Percentiles rank a stretch among this genome's conserved stretches.
These are phyloP conservation scores for Hormaphis cornu DNA, from an alignment of 1,140 invertebrate species.

Conservation along the genomic window DNA sequence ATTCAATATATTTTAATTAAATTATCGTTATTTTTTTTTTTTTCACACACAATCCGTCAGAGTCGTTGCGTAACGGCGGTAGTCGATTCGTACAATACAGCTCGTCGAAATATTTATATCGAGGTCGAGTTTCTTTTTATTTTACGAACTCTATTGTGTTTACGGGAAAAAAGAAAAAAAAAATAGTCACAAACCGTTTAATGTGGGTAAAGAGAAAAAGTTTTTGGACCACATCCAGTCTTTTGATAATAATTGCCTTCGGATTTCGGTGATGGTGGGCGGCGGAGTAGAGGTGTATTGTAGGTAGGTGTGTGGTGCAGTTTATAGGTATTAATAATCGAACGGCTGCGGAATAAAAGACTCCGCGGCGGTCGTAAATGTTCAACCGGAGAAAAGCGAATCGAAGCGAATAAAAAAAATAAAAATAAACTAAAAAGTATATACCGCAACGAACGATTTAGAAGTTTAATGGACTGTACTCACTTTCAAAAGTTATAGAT, in stretches of 20 bases:
- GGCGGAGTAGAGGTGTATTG: too few species aligned
- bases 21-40: background rate
- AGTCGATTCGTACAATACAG: too few species aligned
- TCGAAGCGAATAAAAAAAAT: constrained; percentile 13
- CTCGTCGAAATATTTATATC: too few species aligned
- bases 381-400: background rate
- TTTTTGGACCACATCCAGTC: constrained; percentile 17
- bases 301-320: too few species aligned
- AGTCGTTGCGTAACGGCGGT: too few species aligned
- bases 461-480: constrained; percentile 29
- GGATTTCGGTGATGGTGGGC: background rate
- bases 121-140: too few species aligned
- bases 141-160: constrained; percentile 17
- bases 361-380: background rate
- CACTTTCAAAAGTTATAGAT: constrained; percentile 20
- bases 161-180: too few species aligned
- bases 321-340: constrained; percentile 12
- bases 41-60: background rate
- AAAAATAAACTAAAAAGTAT: background rate
- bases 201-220: background rate
- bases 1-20: background rate
- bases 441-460: constrained; percentile 27
- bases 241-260: constrained; percentile 23
- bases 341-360: background rate
- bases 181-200: constrained; percentile 12